A percentile compares a stretch with the other conserved stretches of the same genome.
Evolutionary conservation across 1,140 invertebrate species (phyloP).

Genomic region (Papilio helenus): DNA sequence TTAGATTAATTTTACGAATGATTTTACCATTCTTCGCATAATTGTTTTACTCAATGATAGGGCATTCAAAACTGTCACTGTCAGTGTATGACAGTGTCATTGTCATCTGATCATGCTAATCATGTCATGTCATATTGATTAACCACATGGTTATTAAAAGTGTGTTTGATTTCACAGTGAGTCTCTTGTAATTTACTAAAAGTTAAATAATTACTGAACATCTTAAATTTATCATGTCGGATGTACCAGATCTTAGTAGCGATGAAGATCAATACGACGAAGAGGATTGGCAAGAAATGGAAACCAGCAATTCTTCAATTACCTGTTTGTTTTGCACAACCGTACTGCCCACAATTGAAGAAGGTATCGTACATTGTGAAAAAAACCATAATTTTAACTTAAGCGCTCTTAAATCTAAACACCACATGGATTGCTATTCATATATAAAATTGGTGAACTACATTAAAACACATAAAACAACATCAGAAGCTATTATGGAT

Average conservation of each 20-base stretch:
- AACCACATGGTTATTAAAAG: constrained; percentile 58
- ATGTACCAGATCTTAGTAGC: constrained; percentile 79
- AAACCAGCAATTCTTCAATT: constrained; percentile 67
- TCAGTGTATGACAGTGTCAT: constrained; percentile 24
- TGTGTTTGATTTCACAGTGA: constrained; percentile 30
- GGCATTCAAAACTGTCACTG: background rate
- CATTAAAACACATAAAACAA: constrained; percentile 86
- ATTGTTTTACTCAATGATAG: background rate
- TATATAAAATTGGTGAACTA: constrained; percentile 96
- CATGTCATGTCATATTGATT: constrained; percentile 42
- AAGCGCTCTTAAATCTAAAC: constrained; percentile 85
- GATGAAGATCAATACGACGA: constrained; percentile 76
- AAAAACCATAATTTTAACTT: constrained; percentile 89
- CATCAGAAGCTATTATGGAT: constrained; percentile 82
- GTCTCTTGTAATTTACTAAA: background rate
- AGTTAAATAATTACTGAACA: background rate
- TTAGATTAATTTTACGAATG: background rate
- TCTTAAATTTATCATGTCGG: constrained; percentile 57
- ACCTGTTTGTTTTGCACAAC: constrained; percentile 85
- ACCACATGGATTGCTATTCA: constrained; percentile 91
- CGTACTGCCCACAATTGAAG: constrained; percentile 80
- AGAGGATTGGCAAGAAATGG: constrained; percentile 82
- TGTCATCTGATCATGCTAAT: constrained; percentile 30
- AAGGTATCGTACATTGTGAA: constrained; percentile 84
- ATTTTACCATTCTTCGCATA: background rate